Evolutionary conservation across 2,113 vertebrate species (phyloP), one percentile per base, ranked within the genome.

Genomic region (Cebidichthys violaceus): DNA sequence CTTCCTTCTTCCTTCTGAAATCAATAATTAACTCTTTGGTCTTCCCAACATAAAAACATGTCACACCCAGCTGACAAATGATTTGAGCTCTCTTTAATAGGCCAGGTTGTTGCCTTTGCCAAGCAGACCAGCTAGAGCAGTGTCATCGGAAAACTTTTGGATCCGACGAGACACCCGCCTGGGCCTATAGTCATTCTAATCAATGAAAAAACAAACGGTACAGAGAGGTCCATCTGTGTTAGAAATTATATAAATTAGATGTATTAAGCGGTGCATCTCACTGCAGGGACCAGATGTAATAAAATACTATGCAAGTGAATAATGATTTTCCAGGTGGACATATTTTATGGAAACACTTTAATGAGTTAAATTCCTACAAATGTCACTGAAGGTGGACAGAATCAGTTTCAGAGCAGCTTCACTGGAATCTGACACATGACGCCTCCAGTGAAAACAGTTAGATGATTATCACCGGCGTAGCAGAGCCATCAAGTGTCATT

Each of bases 401-500:
- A 55, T 10, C 11, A 1, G 29, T 33, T 55, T 59, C 11, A 57
- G 13, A 45, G 39, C 64, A 45, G 52, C 60, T 18, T 72, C 0
- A 5, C 31, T 43, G 52, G 24, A 69, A 61, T 78, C 55, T 76
- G 70, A 69, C 71, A 65, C 62, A 14, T 41, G 33, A 75, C 14
- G 31, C 66, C 60, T 62, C 10, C 45, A 57, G 31, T 70, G 3
- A 52, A 62, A 78, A 81, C 33, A 20, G 31, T 71, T 7, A 73
- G 79, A 61, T 29, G 35, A 20, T 75, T 45, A 60, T 72, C 24
- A 52, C 13, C 62, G 39, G 43, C 29, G n/a, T 14, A 27, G 43
- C 35, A 10, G 47, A 81, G 41, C 22, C 65, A 66, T 78, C 37
- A 57, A 37, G 43, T 71, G 27, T 79, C 67, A 57, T 79, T 84